Conservation (phyloP, 2,888 invertebrate species). For the Cheilosia urbana region DNA sequence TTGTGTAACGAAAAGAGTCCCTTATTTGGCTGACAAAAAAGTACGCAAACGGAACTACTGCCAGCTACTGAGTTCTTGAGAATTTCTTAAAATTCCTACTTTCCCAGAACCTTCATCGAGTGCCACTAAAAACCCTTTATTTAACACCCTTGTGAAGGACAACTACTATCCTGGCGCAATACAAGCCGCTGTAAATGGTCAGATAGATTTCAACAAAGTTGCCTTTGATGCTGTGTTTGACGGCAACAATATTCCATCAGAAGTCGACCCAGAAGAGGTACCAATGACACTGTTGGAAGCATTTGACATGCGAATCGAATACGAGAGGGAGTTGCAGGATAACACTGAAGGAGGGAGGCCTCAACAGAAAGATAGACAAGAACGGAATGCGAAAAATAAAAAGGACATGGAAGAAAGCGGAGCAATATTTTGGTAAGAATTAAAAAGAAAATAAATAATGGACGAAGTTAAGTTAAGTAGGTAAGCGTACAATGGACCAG, state of each 20-base stretch:
- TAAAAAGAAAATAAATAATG: neutral
- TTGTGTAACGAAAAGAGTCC: neutral
- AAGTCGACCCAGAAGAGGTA: conserved; percentile 21
- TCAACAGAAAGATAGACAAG: neutral
- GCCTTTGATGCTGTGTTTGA: conserved; percentile 45
- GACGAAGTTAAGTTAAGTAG: no score
- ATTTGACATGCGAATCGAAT: conserved; percentile 42
- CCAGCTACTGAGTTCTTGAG: no score
- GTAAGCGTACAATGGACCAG: no score
- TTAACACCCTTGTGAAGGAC: conserved; percentile 39
- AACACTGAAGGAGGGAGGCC: neutral
- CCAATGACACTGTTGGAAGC: conserved; percentile 63
- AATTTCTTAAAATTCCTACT: no score
- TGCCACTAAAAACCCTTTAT: neutral
- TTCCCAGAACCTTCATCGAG: neutral
- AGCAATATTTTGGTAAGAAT: conserved; percentile 9
- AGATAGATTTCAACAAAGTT: conserved; percentile 48
- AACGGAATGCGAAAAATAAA: neutral
- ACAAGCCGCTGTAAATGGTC: conserved; percentile 51
- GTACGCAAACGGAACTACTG: no score
- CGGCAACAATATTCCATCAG: neutral
- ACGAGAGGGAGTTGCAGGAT: conserved; percentile 24
- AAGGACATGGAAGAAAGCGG: neutral
- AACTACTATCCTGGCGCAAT: conserved; percentile 55
- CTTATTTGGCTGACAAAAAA: no score